Percentiles rank a stretch among this genome's conserved stretches.
phyloP scores from a whole-genome alignment of 2,113 vertebrate genomes.

The Corythoichthys intestinalis region DNA sequence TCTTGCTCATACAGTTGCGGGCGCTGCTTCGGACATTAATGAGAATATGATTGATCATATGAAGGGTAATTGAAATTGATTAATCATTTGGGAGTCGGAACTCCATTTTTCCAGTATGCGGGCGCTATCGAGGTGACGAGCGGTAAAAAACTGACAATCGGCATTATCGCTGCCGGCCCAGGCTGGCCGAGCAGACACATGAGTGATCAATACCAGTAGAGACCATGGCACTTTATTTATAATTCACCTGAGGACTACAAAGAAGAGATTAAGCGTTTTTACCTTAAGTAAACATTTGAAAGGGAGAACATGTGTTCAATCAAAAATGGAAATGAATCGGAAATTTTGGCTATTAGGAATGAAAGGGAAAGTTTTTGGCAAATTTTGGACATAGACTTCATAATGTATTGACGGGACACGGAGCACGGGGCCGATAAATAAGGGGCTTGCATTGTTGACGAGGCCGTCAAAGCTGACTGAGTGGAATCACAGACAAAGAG shows the following conservation, averaged over 20 bases:
- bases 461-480: no score
- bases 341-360: no score
- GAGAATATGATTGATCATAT: slow-evolving; percentile 68
- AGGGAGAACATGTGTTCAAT: not conserved
- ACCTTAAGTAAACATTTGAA: slow-evolving; percentile 5
- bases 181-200: slow-evolving; percentile 22
- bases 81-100: slow-evolving; percentile 54
- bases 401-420: no score
- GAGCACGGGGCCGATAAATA: no score
- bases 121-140: slow-evolving; percentile 52
- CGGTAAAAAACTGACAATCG: slow-evolving; percentile 13
- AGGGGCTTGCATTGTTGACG: no score
- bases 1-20: slow-evolving; percentile 35
- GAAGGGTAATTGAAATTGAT: slow-evolving; percentile 69
- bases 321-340: not conserved
- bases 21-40: slow-evolving; percentile 54
- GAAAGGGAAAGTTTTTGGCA: no score
- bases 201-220: slow-evolving; percentile 34
- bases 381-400: no score
- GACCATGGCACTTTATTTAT: slow-evolving; percentile 25
- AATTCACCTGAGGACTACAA: slow-evolving; percentile 1
- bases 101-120: slow-evolving; percentile 37
- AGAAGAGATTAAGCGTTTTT: slow-evolving; percentile 10
- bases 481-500: no score
- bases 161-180: slow-evolving; percentile 23